Conservation (phyloP, 2,888 invertebrate species). For the Entomobrya proxima region DNA sequence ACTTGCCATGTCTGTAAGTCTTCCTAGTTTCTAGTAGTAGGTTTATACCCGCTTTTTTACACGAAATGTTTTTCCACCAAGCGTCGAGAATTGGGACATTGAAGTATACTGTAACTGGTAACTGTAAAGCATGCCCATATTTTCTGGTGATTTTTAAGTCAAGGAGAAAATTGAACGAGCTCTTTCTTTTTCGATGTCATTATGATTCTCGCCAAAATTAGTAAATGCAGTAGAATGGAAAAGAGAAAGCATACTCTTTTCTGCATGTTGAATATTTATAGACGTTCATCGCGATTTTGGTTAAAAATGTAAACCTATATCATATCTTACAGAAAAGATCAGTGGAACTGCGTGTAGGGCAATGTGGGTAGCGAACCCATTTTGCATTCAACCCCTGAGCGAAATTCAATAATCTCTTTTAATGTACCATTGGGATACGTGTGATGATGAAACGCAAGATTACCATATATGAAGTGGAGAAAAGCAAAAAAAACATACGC, state of each 20-base stretch:
- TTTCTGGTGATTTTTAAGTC: constrained; percentile 24
- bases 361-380: not conserved
- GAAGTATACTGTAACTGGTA: constrained; percentile 3
- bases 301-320: too few relatives aligned
- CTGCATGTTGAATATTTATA: constrained; percentile 11
- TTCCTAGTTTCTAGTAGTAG: not conserved
- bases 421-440: constrained; percentile 36
- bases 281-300: not conserved
- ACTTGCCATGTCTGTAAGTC: not conserved
- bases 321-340: too few relatives aligned
- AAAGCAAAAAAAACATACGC: not conserved
- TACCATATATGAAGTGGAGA: not conserved
- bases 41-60: not conserved
- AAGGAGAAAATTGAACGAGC: constrained; percentile 51
- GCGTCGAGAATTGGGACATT: not conserved
- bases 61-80: not conserved
- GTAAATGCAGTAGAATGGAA: not conserved
- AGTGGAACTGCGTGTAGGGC: not conserved
- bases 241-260: not conserved
- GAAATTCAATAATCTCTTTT: constrained; percentile 55
- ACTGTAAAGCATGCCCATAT: not conserved
- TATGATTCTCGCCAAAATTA: constrained; percentile 44
- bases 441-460: not conserved
- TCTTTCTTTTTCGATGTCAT: constrained; percentile 22
- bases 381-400: constrained; percentile 33